phyloP scores from a whole-genome alignment of 1,140 invertebrate species.

The Bombyx mandarina region DNA sequence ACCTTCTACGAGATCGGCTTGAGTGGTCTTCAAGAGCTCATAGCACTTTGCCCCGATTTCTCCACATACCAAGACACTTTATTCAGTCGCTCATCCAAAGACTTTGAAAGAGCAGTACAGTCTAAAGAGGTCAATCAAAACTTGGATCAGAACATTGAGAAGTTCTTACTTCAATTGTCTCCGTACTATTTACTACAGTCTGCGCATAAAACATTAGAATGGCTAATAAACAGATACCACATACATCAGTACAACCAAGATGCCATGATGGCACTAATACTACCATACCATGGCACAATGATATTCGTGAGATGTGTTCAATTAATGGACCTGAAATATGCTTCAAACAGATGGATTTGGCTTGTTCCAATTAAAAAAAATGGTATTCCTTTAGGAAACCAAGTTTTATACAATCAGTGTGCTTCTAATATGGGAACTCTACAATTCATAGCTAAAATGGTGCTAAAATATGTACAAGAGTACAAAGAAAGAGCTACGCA shows the following conservation, averaged over 20 bases:
- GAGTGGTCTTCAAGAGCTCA: slow-evolving; percentile 87
- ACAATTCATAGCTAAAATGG: slow-evolving; percentile 80
- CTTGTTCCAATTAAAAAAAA: slow-evolving; percentile 80
- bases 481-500: slow-evolving; percentile 72
- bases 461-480: slow-evolving; percentile 76
- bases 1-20: slow-evolving; percentile 88
- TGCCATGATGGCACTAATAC: slow-evolving; percentile 82
- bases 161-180: slow-evolving; percentile 85
- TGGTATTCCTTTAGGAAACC: slow-evolving; percentile 79
- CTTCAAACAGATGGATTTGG: slow-evolving; percentile 83
- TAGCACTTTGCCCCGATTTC: slow-evolving; percentile 80
- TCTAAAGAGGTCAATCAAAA: slow-evolving; percentile 81
- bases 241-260: slow-evolving; percentile 91
- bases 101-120: slow-evolving; percentile 86
- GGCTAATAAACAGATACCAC: slow-evolving; percentile 90
- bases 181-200: slow-evolving; percentile 90
- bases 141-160: slow-evolving; percentile 82
- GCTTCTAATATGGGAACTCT: slow-evolving; percentile 78
- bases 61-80: slow-evolving; percentile 80
- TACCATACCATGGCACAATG: slow-evolving; percentile 93
- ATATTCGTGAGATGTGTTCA: slow-evolving; percentile 89
- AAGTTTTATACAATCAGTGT: slow-evolving; percentile 81
- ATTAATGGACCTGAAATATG: slow-evolving; percentile 76
- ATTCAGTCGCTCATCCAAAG: slow-evolving; percentile 81
- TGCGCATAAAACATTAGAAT: slow-evolving; percentile 92